These are phyloP conservation scores for Etia nguti DNA, from an alignment of 2,113 vertebrate species.

Conservation along the genomic window DNA sequence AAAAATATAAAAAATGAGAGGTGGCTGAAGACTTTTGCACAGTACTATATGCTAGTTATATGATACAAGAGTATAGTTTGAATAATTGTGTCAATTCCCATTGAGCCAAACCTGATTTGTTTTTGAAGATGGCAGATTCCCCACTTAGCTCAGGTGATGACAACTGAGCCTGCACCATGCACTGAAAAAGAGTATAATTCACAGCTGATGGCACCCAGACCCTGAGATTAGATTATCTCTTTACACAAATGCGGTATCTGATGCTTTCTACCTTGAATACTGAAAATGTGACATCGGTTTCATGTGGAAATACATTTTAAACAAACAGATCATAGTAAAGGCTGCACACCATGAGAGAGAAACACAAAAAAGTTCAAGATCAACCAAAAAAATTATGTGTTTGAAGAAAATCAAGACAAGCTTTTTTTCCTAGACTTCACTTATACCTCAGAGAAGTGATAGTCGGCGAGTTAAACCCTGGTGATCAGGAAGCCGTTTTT, in stretches of 20 bases:
- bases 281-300: neutral
- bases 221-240: neutral
- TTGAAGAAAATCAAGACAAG: neutral
- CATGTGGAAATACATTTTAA: neutral
- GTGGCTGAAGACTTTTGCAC: neutral
- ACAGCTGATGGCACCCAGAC: neutral
- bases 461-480: neutral
- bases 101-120: neutral
- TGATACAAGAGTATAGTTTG: neutral
- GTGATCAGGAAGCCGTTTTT: neutral
- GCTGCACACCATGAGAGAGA: neutral
- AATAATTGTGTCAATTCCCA: neutral
- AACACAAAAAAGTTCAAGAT: neutral
- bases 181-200: neutral
- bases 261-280: neutral
- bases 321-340: neutral
- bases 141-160: neutral
- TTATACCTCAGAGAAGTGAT: conserved; percentile 4
- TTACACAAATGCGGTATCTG: neutral
- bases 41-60: neutral
- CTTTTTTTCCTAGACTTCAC: neutral
- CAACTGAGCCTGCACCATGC: neutral
- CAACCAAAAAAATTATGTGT: neutral
- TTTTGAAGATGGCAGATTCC: neutral
- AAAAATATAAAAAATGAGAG: neutral